Base-by-base conservation (phyloP, 2,113 vertebrate species). In the Antennarius striatus region DNA sequence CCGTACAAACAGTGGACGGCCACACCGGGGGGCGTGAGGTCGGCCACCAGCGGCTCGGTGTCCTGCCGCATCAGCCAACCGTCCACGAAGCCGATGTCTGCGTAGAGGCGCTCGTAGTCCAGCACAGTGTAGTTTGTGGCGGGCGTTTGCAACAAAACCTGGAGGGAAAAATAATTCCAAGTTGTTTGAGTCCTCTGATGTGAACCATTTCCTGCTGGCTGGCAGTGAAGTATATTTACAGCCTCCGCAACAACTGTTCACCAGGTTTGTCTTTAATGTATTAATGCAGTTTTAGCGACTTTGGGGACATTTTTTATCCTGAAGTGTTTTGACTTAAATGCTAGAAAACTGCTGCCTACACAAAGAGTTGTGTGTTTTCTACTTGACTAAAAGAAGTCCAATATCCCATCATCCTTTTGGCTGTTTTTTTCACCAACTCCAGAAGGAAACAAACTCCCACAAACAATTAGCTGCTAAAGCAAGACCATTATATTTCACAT, bases 51-150 rank as follows among this genome's bases (percentile, higher is more conserved):
- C 0, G 78, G 65, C 71, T 97, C 95, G 0, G 97, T 98, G 88
- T 95, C 93, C 84, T 95, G 90, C 2, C 96, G 82, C 95, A 99
- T 98, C 5, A 91, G 53, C 98, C 97, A 99, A 73, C 96, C 98
- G 0, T 98, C 96, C 49, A 93, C 80, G 8, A 95, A 98, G 12
- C 61, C 75, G 0, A 99, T 94, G 87, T 99, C 98, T 12, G 74
- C 62, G 88, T 95, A 99, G 89, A 99, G 94, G 1, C 50, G 87
- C 12, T 48, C 14, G 78, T 97, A 98, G 80, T 99, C 97, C 46
- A 11, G 78, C 14, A 96, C 82, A 0, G 97, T 98, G 87, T 99
- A 99, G 91, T 97, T 99, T n/a, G 86, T 48, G 0, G 65, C 92
- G n/a, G 96, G 93, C 0, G 98, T 98, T 72, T 80, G 92, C 1